Evolutionary conservation across 2,797 vertebrate genomes (phyloP).

Genomic region (Scarus forsteni): DNA sequence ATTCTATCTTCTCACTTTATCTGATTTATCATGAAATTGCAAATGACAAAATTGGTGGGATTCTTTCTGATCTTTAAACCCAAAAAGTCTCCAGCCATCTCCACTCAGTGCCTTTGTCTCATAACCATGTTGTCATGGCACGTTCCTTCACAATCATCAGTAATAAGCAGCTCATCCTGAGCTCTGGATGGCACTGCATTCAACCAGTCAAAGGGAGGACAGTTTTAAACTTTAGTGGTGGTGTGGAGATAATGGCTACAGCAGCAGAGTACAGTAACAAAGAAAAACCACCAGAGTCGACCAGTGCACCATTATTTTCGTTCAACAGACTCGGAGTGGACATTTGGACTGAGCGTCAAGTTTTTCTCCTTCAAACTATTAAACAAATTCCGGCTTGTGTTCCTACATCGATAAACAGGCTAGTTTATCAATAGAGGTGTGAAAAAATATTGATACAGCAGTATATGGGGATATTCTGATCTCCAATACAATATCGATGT

Average conservation of each 20-base stretch:
- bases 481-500: too few species aligned
- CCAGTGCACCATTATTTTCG: conserved; percentile 12
- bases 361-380: conserved; percentile 1
- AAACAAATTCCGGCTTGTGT: neutral
- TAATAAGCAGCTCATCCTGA: conserved; percentile 8
- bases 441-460: too few species aligned
- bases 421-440: too few species aligned
- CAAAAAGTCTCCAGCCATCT: neutral
- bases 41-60: conserved; percentile 6
- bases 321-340: conserved; percentile 19
- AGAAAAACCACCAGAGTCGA: conserved; percentile 17
- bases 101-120: conserved; percentile 8
- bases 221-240: conserved; percentile 13
- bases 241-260: conserved; percentile 24
- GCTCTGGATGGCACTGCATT: conserved; percentile 19
- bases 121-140: conserved; percentile 4
- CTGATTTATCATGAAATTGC: neutral
- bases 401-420: neutral
- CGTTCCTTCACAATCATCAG: conserved; percentile 25
- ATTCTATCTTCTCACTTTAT: conserved; percentile 12
- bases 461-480: too few species aligned
- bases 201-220: conserved; percentile 18
- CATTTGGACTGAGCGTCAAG: conserved; percentile 2
- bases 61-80: neutral
- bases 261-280: conserved; percentile 33